Evolutionary conservation across 2,888 invertebrate genomes (phyloP).

Genomic region (Drosophila ustulata): DNA sequence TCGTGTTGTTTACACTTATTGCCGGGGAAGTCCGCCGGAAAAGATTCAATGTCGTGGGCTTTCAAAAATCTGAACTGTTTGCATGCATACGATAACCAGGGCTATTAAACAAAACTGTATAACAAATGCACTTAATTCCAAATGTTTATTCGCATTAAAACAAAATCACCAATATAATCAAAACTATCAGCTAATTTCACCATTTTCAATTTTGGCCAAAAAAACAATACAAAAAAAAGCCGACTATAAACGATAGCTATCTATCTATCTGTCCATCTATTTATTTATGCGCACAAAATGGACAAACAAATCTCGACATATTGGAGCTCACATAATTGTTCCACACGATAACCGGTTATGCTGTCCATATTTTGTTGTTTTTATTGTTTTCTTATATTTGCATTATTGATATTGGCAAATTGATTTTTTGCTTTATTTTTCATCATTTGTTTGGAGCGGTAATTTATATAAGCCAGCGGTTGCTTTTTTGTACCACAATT

Average conservation of each 20-base stretch:
- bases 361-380: constrained; percentile 4
- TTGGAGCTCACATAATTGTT: constrained; percentile 26
- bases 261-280: constrained; percentile 5
- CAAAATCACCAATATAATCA: constrained; percentile 26
- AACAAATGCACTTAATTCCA: constrained; percentile 34
- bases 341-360: constrained; percentile 36
- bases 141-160: constrained; percentile 37
- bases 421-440: constrained; percentile 32
- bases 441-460: constrained; percentile 10
- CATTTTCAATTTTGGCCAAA: constrained; percentile 23
- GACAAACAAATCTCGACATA: constrained; percentile 30
- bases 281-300: constrained; percentile 42
- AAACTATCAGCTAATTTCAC: constrained; percentile 48
- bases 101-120: constrained; percentile 22
- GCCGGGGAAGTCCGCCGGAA: constrained; percentile 55
- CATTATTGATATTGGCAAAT: constrained; percentile 49
- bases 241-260: neutral
- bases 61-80: constrained; percentile 15
- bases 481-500: neutral
- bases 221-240: neutral
- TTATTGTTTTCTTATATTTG: constrained; percentile 25
- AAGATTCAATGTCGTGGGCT: constrained; percentile 20
- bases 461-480: constrained; percentile 40
- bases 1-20: constrained; percentile 9
- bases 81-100: constrained; percentile 11